phyloP scores from a whole-genome alignment of 2,888 invertebrate species.

The Drosophila austrosaltans region DNA sequence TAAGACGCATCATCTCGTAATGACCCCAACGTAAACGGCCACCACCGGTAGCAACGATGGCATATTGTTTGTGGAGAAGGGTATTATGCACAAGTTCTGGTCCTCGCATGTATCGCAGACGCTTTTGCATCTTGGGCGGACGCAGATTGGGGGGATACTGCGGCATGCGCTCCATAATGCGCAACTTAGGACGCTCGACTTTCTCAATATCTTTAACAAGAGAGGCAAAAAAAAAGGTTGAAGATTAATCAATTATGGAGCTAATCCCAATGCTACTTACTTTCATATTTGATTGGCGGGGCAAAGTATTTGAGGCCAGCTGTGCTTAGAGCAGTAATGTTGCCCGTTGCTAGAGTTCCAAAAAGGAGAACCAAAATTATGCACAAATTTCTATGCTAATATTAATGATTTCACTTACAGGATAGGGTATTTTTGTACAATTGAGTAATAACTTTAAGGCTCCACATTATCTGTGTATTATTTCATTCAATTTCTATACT shows the following conservation, averaged over 20 bases:
- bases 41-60: slow-evolving; percentile 93
- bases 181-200: slow-evolving; percentile 89
- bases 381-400: background rate
- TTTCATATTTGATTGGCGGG: slow-evolving; percentile 87
- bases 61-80: slow-evolving; percentile 95
- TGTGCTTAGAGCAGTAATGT: slow-evolving; percentile 45
- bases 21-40: slow-evolving; percentile 92
- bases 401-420: slow-evolving; percentile 32
- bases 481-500: background rate
- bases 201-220: slow-evolving; percentile 87
- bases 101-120: slow-evolving; percentile 93
- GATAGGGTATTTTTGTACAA: slow-evolving; percentile 47
- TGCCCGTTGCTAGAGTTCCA: slow-evolving; percentile 52
- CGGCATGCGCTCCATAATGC: slow-evolving; percentile 89
- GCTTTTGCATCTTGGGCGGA: slow-evolving; percentile 93
- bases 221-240: slow-evolving; percentile 6
- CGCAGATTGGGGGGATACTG: slow-evolving; percentile 87
- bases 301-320: slow-evolving; percentile 88
- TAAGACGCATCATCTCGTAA: slow-evolving; percentile 93
- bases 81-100: slow-evolving; percentile 94
- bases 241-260: background rate
- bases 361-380: background rate
- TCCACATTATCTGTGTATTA: slow-evolving; percentile 53
- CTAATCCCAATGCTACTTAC: slow-evolving; percentile 83
- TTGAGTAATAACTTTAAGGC: slow-evolving; percentile 51